phyloP scores from a whole-genome alignment of 92 coral and sea anemone genomes.

The Zoanthus sansibaricus region DNA sequence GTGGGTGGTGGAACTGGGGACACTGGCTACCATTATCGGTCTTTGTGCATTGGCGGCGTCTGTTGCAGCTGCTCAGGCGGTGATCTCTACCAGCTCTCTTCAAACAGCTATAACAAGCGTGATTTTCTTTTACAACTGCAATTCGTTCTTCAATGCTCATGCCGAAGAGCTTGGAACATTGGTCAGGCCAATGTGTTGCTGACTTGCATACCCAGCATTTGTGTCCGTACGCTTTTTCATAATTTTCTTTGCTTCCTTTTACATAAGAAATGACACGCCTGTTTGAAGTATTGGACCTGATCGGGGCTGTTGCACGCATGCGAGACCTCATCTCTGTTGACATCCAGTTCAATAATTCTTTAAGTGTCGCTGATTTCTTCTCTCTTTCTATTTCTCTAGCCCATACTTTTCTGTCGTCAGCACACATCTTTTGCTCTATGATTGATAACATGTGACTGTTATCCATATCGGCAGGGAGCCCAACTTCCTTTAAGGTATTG shows the following conservation, averaged over 20 bases:
- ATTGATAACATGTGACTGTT: no score
- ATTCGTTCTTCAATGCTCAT: constrained; percentile 10
- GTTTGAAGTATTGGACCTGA: constrained; percentile 20
- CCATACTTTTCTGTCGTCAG: neutral
- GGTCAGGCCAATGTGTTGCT: constrained; percentile 17
- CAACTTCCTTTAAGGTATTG: constrained; percentile 62
- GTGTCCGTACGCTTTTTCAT: neutral
- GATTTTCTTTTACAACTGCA: constrained; percentile 9
- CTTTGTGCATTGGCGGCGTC: constrained; percentile 32
- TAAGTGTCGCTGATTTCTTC: constrained; percentile 52
- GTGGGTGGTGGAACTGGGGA: constrained; percentile 55
- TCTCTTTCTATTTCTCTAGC: no score
- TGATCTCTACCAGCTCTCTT: constrained; percentile 47
- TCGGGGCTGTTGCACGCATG: constrained; percentile 52
- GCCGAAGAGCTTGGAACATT: constrained; percentile 24
- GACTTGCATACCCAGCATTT: neutral
- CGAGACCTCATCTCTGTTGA: constrained; percentile 33
- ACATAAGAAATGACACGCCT: constrained; percentile 32
- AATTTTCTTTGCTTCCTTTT: neutral
- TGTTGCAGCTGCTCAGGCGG: constrained; percentile 18
- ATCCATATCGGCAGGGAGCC: constrained; percentile 1
- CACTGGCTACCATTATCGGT: constrained; percentile 35
- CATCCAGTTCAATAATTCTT: constrained; percentile 66
- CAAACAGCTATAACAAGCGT: constrained; percentile 22
- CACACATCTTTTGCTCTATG: neutral